Evolutionary conservation across 2,797 vertebrate species (phyloP).

Genomic region (Malacoctenus gilli): DNA sequence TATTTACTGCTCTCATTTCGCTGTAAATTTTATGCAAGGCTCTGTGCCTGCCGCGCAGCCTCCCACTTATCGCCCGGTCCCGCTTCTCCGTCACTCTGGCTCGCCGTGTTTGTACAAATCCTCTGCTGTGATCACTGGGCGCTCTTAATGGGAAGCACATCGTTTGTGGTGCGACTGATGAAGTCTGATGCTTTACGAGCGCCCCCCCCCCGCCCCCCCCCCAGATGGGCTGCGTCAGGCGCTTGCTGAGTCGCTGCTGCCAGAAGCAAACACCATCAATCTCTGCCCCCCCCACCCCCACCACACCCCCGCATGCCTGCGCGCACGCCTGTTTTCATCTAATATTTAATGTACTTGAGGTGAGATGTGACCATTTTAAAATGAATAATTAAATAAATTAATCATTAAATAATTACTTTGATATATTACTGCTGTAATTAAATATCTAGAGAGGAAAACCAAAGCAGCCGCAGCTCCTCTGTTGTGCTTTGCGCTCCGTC

Average conservation of each 20-base stretch:
- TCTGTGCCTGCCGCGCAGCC: slow-evolving; percentile 48
- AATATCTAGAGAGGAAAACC: too few species aligned
- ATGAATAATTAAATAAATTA: slow-evolving; percentile 12
- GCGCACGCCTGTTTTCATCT: not conserved
- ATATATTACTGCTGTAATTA: slow-evolving; percentile 1
- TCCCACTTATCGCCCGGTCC: slow-evolving; percentile 49
- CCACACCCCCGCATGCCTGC: slow-evolving; percentile 31
- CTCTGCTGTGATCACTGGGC: slow-evolving; percentile 76
- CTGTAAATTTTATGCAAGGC: slow-evolving; percentile 68
- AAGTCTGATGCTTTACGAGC: slow-evolving; percentile 73
- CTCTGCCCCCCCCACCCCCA: too few species aligned
- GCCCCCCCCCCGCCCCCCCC: slow-evolving; percentile 15
- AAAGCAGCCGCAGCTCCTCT: not conserved
- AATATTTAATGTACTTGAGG: slow-evolving; percentile 12
- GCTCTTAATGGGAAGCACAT: slow-evolving; percentile 82
- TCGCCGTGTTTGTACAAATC: slow-evolving; percentile 70
- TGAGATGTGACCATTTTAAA: slow-evolving; percentile 6
- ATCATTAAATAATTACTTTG: slow-evolving; percentile 8
- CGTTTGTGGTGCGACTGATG: slow-evolving; percentile 74
- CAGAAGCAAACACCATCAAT: slow-evolving; percentile 54
- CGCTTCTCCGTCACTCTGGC: slow-evolving; percentile 51
- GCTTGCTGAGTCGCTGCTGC: slow-evolving; percentile 51
- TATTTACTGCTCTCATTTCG: slow-evolving; percentile 71
- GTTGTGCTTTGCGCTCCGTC: not conserved
- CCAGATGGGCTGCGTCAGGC: slow-evolving; percentile 64